These are phyloP conservation scores for Drusus annulatus DNA, from an alignment of 1,140 invertebrate species.

Conservation along the genomic window DNA sequence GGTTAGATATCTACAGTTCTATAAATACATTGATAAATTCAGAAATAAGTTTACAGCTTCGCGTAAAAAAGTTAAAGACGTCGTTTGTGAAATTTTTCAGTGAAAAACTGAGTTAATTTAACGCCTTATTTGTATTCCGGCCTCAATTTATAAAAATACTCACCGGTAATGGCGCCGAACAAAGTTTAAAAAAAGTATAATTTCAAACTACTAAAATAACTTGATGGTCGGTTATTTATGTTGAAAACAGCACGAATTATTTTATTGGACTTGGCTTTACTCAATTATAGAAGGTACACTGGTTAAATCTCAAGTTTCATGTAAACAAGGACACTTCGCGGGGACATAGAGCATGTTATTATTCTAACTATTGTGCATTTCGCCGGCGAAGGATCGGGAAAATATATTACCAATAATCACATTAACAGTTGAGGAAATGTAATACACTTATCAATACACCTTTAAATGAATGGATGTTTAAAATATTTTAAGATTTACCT, in stretches of 20 bases:
- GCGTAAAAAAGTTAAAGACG: neutral
- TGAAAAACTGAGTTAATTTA: neutral
- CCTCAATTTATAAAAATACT: constrained; percentile 5
- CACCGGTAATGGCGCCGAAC: constrained; percentile 32
- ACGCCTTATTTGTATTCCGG: neutral
- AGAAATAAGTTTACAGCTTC: neutral
- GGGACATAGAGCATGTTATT: constrained; percentile 30
- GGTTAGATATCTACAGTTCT: neutral
- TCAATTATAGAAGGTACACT: neutral
- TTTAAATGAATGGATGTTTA: constrained; percentile 4
- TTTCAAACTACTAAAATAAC: neutral
- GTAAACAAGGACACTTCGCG: constrained; percentile 38
- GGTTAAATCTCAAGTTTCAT: constrained; percentile 1
- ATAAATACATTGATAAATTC: neutral
- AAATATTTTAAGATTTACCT: constrained; percentile 38
- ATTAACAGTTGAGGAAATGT: neutral
- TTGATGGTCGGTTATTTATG: neutral
- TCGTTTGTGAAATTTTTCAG: neutral
- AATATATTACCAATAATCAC: neutral
- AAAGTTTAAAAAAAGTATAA: constrained; percentile 1
- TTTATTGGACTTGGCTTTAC: neutral
- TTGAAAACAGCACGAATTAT: neutral
- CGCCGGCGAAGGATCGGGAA: neutral
- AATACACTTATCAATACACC: neutral
- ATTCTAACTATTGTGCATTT: neutral